A percentile compares a stretch with the other conserved stretches of the same genome.
phyloP scores from a whole-genome alignment of 1,140 invertebrate species.

The Glomeris maerens region DNA sequence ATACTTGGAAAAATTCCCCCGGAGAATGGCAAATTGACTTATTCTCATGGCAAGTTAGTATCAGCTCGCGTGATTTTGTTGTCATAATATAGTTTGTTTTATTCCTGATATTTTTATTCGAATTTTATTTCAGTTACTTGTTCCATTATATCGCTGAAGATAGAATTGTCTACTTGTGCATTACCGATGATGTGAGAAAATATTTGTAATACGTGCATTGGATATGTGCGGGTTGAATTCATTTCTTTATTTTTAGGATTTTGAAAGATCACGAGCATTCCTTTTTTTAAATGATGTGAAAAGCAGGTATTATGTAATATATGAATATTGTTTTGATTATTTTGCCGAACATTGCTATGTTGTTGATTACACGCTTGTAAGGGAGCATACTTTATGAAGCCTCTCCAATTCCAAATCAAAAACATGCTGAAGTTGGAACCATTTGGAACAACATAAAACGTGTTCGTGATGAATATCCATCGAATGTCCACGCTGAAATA shows the following conservation, averaged over 20 bases:
- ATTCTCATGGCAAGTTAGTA: conserved; percentile 60
- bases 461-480: too few species aligned
- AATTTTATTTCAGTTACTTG: conserved; percentile 51
- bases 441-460: too few species aligned
- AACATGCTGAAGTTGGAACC: too few species aligned
- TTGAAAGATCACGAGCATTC: conserved; percentile 80
- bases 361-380: too few species aligned
- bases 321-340: too few species aligned
- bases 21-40: conserved; percentile 75
- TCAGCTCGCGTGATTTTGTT: conserved; percentile 6
- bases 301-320: conserved; percentile 36
- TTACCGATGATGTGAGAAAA: conserved; percentile 80
- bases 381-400: too few species aligned
- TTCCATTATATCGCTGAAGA: conserved; percentile 85
- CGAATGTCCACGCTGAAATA: too few species aligned
- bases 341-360: too few species aligned
- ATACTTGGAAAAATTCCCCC: conserved; percentile 69
- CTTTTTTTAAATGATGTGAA: conserved; percentile 80
- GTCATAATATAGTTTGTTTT: neutral
- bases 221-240: conserved; percentile 11
- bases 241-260: conserved; percentile 53
- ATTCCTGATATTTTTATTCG: neutral
- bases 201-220: conserved; percentile 1
- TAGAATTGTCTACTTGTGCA: conserved; percentile 77
- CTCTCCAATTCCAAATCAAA: too few species aligned